A percentile compares a stretch with the other conserved stretches of the same genome.
These are phyloP conservation scores for Procambarus virginalis DNA, from an alignment of 1,140 invertebrate species.

Conservation along the genomic window DNA sequence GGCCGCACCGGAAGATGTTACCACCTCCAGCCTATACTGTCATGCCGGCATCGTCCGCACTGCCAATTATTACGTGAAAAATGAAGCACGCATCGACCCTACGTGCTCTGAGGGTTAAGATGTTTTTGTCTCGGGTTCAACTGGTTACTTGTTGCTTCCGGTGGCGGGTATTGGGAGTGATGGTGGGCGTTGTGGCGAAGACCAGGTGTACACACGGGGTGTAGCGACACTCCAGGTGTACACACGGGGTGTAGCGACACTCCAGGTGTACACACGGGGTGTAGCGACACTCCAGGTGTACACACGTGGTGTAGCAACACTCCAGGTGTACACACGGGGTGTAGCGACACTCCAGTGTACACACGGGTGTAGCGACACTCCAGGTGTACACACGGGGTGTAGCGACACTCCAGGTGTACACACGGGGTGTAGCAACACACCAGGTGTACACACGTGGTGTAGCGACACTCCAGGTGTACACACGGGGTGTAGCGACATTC, in stretches of 20 bases:
- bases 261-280: background rate
- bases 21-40: slow-evolving; percentile 14
- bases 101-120: slow-evolving; percentile 30
- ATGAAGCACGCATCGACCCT: background rate
- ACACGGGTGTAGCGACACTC: no score
- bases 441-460: no score
- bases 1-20: slow-evolving; percentile 32
- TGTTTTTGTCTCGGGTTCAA: slow-evolving; percentile 42
- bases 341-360: no score
- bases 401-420: no score
- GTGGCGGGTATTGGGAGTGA: background rate
- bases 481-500: no score
- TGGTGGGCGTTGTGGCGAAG: slow-evolving; percentile 10
- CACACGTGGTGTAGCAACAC: no score
- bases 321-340: no score
- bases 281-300: no score
- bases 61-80: slow-evolving; percentile 8
- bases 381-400: no score
- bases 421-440: no score
- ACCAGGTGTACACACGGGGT: background rate
- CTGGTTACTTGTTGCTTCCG: slow-evolving; percentile 52
- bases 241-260: background rate
- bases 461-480: no score
- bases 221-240: background rate
- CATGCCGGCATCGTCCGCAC: background rate